Base-by-base conservation (phyloP, 2,888 invertebrate genomes). In the Sclerodermus sp. region DNA sequence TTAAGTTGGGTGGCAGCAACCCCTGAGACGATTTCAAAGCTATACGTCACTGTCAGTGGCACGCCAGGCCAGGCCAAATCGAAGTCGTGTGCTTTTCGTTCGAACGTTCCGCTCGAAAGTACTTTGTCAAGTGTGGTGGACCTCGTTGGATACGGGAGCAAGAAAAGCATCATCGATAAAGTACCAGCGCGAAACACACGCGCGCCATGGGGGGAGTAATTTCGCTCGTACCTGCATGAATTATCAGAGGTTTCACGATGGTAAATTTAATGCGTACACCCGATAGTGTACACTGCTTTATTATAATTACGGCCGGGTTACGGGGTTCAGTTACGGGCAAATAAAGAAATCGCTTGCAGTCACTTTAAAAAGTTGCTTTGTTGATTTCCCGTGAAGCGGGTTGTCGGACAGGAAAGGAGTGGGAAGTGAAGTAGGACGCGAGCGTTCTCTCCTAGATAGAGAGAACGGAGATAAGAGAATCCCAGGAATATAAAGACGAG, bases 41-140 rank as follows among this genome's bases (percentile, higher is more conserved):
- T 48, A 69, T 69, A 60, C 60, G 57, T 68, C 65, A 69, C 63
- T 62, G 61, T 62, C 64, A 60, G 34, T 13, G 46, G 31, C 63
- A 64, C n/a, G n/a, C 39, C 34, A 34, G 3, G n/a, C 13, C 12
- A 4, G 13, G 4, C n/a, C 34, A 49, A 44, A 32, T 39, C 36
- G 23, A 37, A 30, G 18, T 32, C 17, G 15, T 4, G n/a, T n/a
- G 16, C 14, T 38, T 38, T 17, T 38, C 38, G 34, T 8, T 23
- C 23, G 23, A 23, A 23, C 8, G 23, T 23, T 23, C 8, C 23
- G 23, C 23, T 23, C 23, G 3, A 23, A 23, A 23, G 23, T 23
- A 8, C 23, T 23, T 23, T 23, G 23, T 23, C 23, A 23, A 23
- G 23, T n/a, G n/a, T n/a, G n/a, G n/a, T 23, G 23, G 23, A 23